Percentiles rank a stretch among this genome's conserved stretches.
Conservation (phyloP, 2,113 vertebrate species). For the Lepus europaeus region DNA sequence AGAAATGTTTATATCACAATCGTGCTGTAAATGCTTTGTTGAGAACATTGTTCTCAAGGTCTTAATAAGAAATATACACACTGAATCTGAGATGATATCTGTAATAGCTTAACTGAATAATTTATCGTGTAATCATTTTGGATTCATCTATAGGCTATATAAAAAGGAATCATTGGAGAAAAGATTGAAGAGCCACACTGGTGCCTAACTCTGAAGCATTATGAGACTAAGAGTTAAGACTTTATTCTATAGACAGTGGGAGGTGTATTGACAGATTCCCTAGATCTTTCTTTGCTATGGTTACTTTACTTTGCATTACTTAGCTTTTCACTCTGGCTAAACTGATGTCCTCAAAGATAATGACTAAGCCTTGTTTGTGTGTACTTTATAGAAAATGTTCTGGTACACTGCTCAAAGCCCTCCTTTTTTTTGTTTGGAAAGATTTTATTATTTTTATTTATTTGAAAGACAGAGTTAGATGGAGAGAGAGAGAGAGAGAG, state of each 20-base stretch:
- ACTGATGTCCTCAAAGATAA: neutral
- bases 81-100: neutral
- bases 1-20: neutral
- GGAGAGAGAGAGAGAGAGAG: no score
- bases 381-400: neutral
- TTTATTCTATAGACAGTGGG: neutral
- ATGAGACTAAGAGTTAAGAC: neutral
- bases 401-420: neutral
- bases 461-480: no score
- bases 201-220: neutral
- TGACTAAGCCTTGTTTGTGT: neutral
- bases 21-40: neutral
- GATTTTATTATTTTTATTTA: no score
- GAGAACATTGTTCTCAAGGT: neutral
- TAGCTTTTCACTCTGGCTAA: neutral
- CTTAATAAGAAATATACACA: neutral
- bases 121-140: neutral
- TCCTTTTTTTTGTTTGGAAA: neutral
- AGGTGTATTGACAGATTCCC: neutral
- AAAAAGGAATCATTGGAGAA: neutral
- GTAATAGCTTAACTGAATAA: constrained; percentile 13
- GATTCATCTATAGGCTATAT: neutral
- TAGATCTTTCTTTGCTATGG: neutral
- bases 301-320: neutral
- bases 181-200: neutral